Conservation (phyloP, 2,797 vertebrate species). For the Sebastiscus tertius region DNA sequence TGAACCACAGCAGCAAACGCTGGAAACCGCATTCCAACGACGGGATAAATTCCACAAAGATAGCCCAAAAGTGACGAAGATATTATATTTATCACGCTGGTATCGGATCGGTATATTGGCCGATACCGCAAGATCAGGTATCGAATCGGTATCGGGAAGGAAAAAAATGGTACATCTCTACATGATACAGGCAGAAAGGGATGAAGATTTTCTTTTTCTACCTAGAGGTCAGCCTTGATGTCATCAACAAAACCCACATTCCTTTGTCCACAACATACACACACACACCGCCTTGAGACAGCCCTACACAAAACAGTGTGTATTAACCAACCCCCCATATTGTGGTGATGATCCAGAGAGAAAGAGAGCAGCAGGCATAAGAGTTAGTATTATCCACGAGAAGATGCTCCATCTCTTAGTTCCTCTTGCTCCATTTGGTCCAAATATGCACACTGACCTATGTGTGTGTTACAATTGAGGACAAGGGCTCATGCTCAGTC, state of each 20-base stretch:
- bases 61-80: no score
- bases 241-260: conserved; percentile 12
- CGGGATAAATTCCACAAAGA: no score
- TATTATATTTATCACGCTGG: no score
- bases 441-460: conserved; percentile 41
- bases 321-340: background rate
- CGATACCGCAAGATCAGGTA: no score
- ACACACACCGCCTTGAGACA: background rate
- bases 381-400: background rate
- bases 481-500: conserved; percentile 5
- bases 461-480: background rate
- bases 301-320: conserved; percentile 13
- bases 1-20: fast-evolving
- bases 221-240: conserved; percentile 9
- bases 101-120: no score
- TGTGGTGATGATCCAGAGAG: conserved; percentile 22
- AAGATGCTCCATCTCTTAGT: conserved; percentile 33
- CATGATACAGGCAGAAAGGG: background rate
- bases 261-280: background rate
- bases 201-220: background rate
- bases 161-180: no score
- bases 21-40: no score
- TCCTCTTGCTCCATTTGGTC: conserved; percentile 55
- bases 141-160: no score
- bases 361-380: conserved; percentile 16